Evolutionary conservation across 2,797 vertebrate genomes (phyloP).

Genomic region (Tauraco hartlaubi): DNA sequence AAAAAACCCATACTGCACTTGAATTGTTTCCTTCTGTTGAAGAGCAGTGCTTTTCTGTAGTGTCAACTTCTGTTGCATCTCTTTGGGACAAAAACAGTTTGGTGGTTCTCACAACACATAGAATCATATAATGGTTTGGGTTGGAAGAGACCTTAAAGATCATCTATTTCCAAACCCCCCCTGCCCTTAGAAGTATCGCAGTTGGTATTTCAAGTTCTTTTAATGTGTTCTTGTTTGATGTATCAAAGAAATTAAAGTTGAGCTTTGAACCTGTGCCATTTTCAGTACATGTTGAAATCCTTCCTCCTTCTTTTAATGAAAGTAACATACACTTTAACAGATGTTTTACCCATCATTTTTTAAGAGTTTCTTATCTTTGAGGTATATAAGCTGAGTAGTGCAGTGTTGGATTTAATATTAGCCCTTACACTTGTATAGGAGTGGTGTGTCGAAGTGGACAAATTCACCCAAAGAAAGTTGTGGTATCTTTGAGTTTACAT

Average conservation of each 20-base stretch:
- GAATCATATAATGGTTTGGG: background rate
- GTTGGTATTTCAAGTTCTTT: background rate
- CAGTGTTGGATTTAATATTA: background rate
- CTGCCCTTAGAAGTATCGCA: background rate
- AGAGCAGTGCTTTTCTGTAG: background rate
- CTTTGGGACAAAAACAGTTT: background rate
- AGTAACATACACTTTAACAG: background rate
- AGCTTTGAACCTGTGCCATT: background rate
- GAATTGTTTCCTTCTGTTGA: background rate
- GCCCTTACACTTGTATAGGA: background rate
- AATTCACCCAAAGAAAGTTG: background rate
- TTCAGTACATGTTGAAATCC: background rate
- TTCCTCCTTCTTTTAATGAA: background rate
- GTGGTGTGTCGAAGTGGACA: background rate
- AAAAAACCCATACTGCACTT: background rate
- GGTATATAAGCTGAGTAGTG: background rate
- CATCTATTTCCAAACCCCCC: too few relatives aligned
- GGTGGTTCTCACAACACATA: background rate
- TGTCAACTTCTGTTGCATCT: background rate
- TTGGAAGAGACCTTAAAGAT: too few relatives aligned
- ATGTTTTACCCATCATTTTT: background rate
- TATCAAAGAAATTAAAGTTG: background rate
- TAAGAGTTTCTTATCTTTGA: background rate
- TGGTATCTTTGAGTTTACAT: slow-evolving; percentile 14
- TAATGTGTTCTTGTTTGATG: background rate